These are phyloP conservation scores for Coregonus suidteri DNA, from an alignment of 2,797 vertebrate genomes.

Conservation along the genomic window DNA sequence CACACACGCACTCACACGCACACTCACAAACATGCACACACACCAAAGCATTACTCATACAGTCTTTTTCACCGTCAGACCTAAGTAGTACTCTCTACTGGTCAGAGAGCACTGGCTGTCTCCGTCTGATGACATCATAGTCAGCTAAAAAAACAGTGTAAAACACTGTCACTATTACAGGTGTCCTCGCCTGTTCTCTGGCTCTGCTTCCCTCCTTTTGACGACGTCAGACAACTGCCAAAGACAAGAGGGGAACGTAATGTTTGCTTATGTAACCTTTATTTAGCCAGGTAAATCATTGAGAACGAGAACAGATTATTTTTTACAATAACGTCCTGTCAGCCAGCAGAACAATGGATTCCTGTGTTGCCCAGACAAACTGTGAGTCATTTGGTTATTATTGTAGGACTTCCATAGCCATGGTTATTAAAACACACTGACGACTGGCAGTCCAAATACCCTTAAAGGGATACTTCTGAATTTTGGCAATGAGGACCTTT, in stretches of 20 bases:
- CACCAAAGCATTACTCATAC: constrained; percentile 10
- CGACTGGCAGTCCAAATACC: too few relatives aligned
- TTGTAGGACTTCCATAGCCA: too few relatives aligned
- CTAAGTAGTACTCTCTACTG: constrained; percentile 7
- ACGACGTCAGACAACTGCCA: constrained; percentile 24
- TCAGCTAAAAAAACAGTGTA: neutral
- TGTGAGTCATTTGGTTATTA: too few relatives aligned
- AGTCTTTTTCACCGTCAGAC: constrained; percentile 15
- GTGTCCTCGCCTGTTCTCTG: neutral
- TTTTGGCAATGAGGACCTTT: too few relatives aligned
- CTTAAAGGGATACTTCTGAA: too few relatives aligned
- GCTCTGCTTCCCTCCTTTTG: neutral
- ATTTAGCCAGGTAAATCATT: constrained; percentile 40
- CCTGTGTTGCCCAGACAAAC: too few relatives aligned
- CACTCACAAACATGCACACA: neutral
- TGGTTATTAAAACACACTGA: too few relatives aligned
- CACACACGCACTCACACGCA: too few relatives aligned
- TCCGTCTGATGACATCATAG: neutral
- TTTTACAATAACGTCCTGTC: too few relatives aligned
- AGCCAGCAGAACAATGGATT: too few relatives aligned
- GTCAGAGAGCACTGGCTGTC: constrained; percentile 2
- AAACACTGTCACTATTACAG: neutral
- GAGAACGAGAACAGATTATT: neutral
- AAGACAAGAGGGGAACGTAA: constrained; percentile 27
- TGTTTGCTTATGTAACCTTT: constrained; percentile 44